Conservation (phyloP, 2,797 vertebrate species). For the Lates japonicus region DNA sequence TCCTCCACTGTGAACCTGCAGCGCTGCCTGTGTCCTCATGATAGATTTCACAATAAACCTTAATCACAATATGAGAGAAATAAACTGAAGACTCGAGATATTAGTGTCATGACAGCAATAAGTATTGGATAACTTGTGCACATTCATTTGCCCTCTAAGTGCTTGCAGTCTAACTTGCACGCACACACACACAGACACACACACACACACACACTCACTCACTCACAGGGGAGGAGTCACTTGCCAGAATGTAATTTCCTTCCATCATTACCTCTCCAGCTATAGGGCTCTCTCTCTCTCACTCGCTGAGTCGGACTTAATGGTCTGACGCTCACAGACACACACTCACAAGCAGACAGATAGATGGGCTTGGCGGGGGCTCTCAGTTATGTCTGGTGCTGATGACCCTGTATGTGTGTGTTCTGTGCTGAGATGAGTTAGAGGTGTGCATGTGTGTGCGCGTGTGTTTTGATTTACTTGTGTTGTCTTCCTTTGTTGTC, state of each 20-base stretch:
- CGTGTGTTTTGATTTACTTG: conserved; percentile 2
- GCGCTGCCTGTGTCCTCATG: not conserved
- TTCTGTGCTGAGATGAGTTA: conserved; percentile 8
- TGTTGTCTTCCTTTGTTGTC: conserved; percentile 10
- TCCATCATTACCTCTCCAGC: conserved; percentile 57
- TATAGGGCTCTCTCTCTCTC: conserved; percentile 33
- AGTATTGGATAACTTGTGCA: conserved; percentile 10
- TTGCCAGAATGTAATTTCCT: conserved; percentile 66
- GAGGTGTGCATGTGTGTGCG: not conserved
- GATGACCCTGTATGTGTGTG: conserved; percentile 21
- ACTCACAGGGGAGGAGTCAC: conserved; percentile 19
- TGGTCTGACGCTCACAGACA: conserved; percentile 42
- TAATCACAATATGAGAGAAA: conserved; percentile 31
- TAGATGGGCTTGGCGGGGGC: conserved; percentile 40
- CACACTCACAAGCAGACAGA: conserved; percentile 43
- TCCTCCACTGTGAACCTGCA: conserved; percentile 9
- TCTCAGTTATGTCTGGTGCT: conserved; percentile 37
- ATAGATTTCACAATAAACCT: conserved; percentile 25
- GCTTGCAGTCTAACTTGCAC: not conserved
- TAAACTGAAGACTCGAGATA: not conserved
- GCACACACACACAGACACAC: not conserved
- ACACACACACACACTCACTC: conserved; percentile 12
- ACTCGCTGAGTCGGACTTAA: conserved; percentile 54
- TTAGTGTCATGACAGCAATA: conserved; percentile 6
- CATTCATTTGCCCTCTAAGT: conserved; percentile 12